Percentiles rank a stretch among this genome's conserved stretches.
Evolutionary conservation across 2,113 vertebrate genomes (phyloP).

Genomic region (Pluvianellus socialis): DNA sequence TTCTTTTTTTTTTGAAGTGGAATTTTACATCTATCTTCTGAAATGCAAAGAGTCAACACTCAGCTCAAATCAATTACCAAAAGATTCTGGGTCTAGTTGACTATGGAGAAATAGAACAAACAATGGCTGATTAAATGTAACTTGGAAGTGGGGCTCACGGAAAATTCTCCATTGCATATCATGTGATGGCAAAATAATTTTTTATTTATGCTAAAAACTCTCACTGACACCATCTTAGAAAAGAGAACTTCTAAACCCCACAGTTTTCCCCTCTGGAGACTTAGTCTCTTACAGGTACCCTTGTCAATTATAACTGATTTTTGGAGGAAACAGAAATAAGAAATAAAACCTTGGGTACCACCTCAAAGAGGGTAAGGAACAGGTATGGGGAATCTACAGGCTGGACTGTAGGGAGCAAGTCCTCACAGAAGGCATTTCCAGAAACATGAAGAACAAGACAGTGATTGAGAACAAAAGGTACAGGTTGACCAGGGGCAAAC

Average conservation of each 20-base stretch:
- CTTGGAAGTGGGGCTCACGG: background rate
- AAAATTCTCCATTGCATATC: background rate
- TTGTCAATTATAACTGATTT: background rate
- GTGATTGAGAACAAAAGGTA: background rate
- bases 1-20: background rate
- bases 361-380: background rate
- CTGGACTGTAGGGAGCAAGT: background rate
- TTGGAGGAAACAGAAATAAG: background rate
- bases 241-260: background rate
- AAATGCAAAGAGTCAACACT: accelerated
- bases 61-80: background rate
- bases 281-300: background rate
- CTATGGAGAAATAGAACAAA: background rate
- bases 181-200: background rate
- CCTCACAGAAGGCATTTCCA: background rate
- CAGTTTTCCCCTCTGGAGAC: background rate
- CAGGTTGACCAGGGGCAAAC: background rate
- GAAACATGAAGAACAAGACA: background rate
- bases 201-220: background rate
- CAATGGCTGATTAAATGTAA: background rate
- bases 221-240: background rate
- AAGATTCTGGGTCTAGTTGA: background rate
- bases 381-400: background rate
- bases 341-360: background rate
- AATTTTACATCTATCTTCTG: background rate